Evolutionary conservation across 2,797 vertebrate genomes (phyloP), one percentile per base, ranked within the genome.

Genomic region (Atherinosoma microstoma): DNA sequence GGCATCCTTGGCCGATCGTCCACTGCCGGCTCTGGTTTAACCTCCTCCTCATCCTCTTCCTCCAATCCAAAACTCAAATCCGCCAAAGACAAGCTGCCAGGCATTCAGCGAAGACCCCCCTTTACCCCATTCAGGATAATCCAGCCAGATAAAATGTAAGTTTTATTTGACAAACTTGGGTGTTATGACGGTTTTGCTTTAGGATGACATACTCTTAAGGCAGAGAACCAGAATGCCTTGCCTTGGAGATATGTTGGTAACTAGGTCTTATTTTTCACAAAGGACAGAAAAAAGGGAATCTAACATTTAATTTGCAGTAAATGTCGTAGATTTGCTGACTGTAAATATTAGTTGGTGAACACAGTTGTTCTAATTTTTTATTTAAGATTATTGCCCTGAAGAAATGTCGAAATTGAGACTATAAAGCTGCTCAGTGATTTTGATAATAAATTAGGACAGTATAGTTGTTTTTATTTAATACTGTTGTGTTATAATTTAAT

Each of bases 71-170:
- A 96, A 97, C 94, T 95, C 83, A 98, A 99, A 96, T 94, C 95
- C 89, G 95, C 98, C 98, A 99, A 99, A 99, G 97, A 99, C 86
- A 99, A 98, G 95, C 94, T 95, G 90, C 96, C 95, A 87, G 78
- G 85, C 84, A 91, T 95, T 93, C 95, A 96, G 87, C 96, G 97
- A 93, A 97, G 96, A 94, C 93, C 95, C 80, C 94, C 95, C 81
- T 95, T 95, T 89, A 91, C 96, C 74, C 94, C 95, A 57, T 95
- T 93, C 91, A 96, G 96, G 95, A 93, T 93, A 91, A 94, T 94
- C 87, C 96, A 95, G 76, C 93, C 95, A 40, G 95, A 97, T 78
- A 98, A 96, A 94, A 95, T 94, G 97, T 98, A 93, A 95, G 97
- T 96, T 54, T 68, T 24, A 62, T 30, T 24, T 3, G 45, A n/a